Percentiles rank a stretch among this genome's conserved stretches.
Evolutionary conservation across 2,797 vertebrate genomes (phyloP).

Genomic region (Cephalopachus bancanus): DNA sequence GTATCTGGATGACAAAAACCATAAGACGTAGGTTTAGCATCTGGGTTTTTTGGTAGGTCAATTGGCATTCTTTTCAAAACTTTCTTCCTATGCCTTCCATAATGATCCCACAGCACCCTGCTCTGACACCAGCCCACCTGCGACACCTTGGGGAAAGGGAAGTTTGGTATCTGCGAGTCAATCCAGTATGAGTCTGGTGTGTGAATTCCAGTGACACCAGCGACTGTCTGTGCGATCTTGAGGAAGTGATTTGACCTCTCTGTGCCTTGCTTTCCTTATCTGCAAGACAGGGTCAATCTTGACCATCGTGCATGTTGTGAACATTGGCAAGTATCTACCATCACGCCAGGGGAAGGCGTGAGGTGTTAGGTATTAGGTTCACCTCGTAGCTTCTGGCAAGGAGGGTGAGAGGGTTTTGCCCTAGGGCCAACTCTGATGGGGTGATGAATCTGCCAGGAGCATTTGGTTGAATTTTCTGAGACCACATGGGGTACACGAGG

Average conservation of each 20-base stretch:
- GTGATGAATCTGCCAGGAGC: neutral
- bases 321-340: neutral
- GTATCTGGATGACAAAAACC: neutral
- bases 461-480: neutral
- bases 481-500: neutral
- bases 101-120: neutral
- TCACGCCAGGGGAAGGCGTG: no score
- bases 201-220: neutral
- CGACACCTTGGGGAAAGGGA: neutral
- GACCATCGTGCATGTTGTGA: no score
- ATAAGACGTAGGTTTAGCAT: neutral
- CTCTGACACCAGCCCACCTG: neutral
- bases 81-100: neutral
- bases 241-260: neutral
- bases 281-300: neutral
- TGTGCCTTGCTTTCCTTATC: neutral
- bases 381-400: neutral
- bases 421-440: neutral
- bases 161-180: neutral
- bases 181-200: neutral
- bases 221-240: neutral
- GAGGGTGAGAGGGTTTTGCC: neutral
- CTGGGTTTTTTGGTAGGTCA: no score
- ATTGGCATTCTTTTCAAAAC: neutral
- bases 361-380: neutral